These are phyloP conservation scores for Conus canariensis DNA, from an alignment of 2,888 invertebrate species.

Conservation along the genomic window DNA sequence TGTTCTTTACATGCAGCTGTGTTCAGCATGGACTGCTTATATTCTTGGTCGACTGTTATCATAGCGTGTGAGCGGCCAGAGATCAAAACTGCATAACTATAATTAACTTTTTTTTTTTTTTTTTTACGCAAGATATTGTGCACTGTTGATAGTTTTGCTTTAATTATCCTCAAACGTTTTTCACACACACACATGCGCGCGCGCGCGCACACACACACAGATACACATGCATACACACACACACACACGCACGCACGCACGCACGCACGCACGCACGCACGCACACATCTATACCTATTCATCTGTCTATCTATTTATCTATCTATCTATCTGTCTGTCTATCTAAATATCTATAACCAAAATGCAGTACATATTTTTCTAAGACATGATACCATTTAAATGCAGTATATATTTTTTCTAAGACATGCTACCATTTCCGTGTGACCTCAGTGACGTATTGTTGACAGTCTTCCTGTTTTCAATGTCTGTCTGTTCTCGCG, in stretches of 20 bases:
- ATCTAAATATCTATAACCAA: not conserved
- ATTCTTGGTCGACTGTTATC: too few species aligned
- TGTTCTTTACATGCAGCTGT: too few species aligned
- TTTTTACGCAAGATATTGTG: too few species aligned
- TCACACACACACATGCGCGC: not conserved
- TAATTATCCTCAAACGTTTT: not conserved
- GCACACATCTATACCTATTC: not conserved
- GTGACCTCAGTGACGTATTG: too few species aligned
- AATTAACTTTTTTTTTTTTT: too few species aligned
- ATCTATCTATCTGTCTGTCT: not conserved
- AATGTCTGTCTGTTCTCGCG: too few species aligned
- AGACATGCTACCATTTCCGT: not conserved
- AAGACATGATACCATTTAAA: not conserved
- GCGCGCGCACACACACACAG: not conserved
- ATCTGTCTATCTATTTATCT: not conserved
- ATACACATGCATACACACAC: conserved; percentile 21
- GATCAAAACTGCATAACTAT: too few species aligned
- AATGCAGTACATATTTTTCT: not conserved
- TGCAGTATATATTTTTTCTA: not conserved
- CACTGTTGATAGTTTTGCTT: too few species aligned
- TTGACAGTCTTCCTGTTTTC: too few species aligned
- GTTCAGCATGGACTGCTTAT: too few species aligned
- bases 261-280: conserved; percentile 4
- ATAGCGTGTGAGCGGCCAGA: too few species aligned
- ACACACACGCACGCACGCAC: conserved; percentile 21